A percentile compares a stretch with the other conserved stretches of the same genome.
phyloP scores from a whole-genome alignment of 35 echinoderm and acorn worm species.

The Holothuria glaberrima region DNA sequence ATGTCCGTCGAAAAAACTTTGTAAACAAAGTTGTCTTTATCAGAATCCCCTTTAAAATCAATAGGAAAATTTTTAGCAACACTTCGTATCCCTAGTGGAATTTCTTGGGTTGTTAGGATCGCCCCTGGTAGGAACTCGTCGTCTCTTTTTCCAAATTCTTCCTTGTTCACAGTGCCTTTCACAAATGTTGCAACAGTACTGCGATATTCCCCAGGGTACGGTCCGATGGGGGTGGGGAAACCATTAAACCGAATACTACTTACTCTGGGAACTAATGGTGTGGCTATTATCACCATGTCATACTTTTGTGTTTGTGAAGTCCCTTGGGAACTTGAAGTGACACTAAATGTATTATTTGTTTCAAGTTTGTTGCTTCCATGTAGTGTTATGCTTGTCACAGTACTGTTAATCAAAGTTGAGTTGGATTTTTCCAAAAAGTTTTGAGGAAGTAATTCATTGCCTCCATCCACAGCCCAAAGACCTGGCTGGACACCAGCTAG shows the following conservation, averaged over 20 bases:
- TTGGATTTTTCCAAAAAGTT: constrained; percentile 62
- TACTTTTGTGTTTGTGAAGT: constrained; percentile 15
- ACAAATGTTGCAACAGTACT: constrained; percentile 82
- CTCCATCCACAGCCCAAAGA: constrained; percentile 81
- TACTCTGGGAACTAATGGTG: constrained; percentile 62
- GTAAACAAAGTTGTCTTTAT: constrained; percentile 54
- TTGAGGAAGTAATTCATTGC: constrained; percentile 72
- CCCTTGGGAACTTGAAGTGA: background rate
- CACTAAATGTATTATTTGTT: background rate
- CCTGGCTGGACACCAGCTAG: constrained; percentile 81
- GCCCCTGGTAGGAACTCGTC: constrained; percentile 48
- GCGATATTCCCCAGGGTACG: constrained; percentile 68
- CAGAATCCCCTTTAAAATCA: constrained; percentile 19
- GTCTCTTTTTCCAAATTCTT: constrained; percentile 60
- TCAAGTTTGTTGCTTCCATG: background rate
- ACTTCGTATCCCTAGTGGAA: constrained; percentile 63
- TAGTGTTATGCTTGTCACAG: constrained; percentile 22
- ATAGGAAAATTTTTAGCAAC: constrained; percentile 82
- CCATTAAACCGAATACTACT: constrained; percentile 70
- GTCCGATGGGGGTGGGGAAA: constrained; percentile 58
- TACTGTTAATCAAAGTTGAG: constrained; percentile 4
- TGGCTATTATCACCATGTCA: constrained; percentile 88
- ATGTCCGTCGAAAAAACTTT: constrained; percentile 82
- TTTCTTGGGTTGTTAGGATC: constrained; percentile 72
- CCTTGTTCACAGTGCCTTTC: constrained; percentile 60